Conservation (phyloP, 2,888 invertebrate species). For the Lepetodrilus schrolli region DNA sequence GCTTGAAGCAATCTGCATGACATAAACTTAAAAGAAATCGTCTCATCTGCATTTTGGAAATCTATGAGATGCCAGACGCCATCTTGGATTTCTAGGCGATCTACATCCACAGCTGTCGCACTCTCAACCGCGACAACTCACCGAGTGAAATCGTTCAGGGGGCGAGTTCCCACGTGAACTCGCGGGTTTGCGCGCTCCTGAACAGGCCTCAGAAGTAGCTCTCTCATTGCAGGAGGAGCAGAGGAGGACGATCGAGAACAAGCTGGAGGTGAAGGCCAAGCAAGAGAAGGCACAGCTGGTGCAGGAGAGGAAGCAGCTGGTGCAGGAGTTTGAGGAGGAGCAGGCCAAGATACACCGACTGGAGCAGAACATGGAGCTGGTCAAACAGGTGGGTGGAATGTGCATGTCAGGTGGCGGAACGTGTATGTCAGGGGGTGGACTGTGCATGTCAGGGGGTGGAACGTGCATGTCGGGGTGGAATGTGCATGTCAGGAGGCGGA, state of each 20-base stretch:
- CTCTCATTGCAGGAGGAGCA: conserved; percentile 86
- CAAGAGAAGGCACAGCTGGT: conserved; percentile 89
- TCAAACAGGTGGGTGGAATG: conserved; percentile 83
- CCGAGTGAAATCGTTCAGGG: too few species aligned
- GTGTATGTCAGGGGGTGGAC: background rate
- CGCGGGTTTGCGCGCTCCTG: too few species aligned
- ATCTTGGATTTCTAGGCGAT: too few species aligned
- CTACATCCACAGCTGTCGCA: too few species aligned
- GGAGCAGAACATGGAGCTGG: conserved; percentile 91
- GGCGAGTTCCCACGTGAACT: too few species aligned
- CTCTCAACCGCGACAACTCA: too few species aligned
- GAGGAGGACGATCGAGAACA: conserved; percentile 90
- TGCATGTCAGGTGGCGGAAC: background rate
- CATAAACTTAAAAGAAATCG: too few species aligned
- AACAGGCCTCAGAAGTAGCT: too few species aligned
- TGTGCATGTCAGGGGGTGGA: background rate
- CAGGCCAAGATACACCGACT: conserved; percentile 91
- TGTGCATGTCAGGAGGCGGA: background rate
- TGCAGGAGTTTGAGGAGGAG: conserved; percentile 88
- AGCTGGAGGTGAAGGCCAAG: conserved; percentile 92
- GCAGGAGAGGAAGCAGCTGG: conserved; percentile 87
- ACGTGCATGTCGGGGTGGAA: background rate
- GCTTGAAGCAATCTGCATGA: too few species aligned
- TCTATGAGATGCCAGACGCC: too few species aligned
- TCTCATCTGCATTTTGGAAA: too few species aligned